These are phyloP conservation scores for Salticus scenicus DNA, from an alignment of 2,888 invertebrate genomes.

Conservation along the genomic window DNA sequence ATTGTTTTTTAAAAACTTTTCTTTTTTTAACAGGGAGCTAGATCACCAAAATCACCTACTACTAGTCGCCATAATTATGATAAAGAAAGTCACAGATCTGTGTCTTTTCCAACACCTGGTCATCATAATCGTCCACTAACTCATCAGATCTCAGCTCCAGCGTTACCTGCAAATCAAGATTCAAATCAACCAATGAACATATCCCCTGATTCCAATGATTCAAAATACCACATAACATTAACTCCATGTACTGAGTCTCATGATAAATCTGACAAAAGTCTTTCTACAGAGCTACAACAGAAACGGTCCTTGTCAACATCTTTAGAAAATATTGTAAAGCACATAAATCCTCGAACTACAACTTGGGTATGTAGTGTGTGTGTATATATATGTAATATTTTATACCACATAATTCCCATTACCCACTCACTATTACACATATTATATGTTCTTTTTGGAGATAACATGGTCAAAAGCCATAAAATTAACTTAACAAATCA, in stretches of 20 bases:
- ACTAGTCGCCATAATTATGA: constrained; percentile 59
- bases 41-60: constrained; percentile 70
- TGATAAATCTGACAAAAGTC: neutral
- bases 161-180: constrained; percentile 45
- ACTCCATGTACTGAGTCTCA: constrained; percentile 36
- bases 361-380: constrained; percentile 57
- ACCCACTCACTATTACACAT: too few relatives aligned
- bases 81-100: constrained; percentile 56
- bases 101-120: constrained; percentile 53
- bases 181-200: neutral
- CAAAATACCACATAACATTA: constrained; percentile 47
- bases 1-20: neutral
- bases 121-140: constrained; percentile 53
- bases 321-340: constrained; percentile 64
- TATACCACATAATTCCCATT: too few relatives aligned
- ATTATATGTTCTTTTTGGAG: too few relatives aligned
- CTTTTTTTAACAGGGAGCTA: constrained; percentile 44
- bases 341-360: constrained; percentile 48
- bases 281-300: constrained; percentile 35
- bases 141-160: constrained; percentile 65
- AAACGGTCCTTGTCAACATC: constrained; percentile 62
- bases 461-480: too few relatives aligned
- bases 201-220: constrained; percentile 27
- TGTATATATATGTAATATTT: too few relatives aligned
- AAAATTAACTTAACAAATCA: too few relatives aligned